These are phyloP conservation scores for Hirudinaria manillensis DNA, from an alignment of 2,888 invertebrate genomes.

Conservation along the genomic window DNA sequence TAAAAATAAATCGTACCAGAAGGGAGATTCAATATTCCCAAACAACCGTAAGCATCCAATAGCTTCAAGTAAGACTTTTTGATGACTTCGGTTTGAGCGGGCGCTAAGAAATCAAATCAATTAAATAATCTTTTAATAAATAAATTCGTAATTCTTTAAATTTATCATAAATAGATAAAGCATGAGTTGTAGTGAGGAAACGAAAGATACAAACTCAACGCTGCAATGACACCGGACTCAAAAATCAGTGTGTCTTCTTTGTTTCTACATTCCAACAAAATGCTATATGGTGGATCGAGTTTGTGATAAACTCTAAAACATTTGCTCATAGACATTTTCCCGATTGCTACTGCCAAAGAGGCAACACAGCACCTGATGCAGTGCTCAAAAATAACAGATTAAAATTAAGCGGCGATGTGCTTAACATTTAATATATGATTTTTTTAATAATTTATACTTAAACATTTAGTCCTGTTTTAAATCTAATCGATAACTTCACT, in stretches of 20 bases:
- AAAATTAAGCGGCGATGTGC: background rate
- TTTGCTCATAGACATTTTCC: conserved; percentile 74
- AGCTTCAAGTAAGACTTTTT: conserved; percentile 83
- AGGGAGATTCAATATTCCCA: conserved; percentile 70
- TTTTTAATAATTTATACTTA: too few species aligned
- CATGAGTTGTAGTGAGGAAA: background rate
- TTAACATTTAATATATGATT: too few species aligned
- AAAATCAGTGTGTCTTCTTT: conserved; percentile 80
- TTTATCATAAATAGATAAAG: background rate
- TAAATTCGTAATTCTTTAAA: background rate
- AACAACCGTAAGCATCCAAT: conserved; percentile 87
- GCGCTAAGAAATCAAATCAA: conserved; percentile 56
- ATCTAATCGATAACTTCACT: too few species aligned
- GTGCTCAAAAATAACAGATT: conserved; percentile 9
- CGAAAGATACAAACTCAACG: conserved; percentile 64
- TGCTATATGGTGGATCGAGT: conserved; percentile 78
- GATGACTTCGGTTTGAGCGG: conserved; percentile 80
- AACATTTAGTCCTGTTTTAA: too few species aligned
- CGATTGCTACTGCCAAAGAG: background rate
- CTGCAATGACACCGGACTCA: conserved; percentile 84
- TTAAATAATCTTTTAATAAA: conserved; percentile 20
- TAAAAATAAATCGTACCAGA: conserved; percentile 33
- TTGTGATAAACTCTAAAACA: conserved; percentile 84
- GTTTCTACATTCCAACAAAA: conserved; percentile 66
- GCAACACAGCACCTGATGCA: conserved; percentile 1